Percentiles rank a stretch among this genome's conserved stretches.
phyloP scores from a whole-genome alignment of 2,888 invertebrate genomes.

The Agrochola circellaris region DNA sequence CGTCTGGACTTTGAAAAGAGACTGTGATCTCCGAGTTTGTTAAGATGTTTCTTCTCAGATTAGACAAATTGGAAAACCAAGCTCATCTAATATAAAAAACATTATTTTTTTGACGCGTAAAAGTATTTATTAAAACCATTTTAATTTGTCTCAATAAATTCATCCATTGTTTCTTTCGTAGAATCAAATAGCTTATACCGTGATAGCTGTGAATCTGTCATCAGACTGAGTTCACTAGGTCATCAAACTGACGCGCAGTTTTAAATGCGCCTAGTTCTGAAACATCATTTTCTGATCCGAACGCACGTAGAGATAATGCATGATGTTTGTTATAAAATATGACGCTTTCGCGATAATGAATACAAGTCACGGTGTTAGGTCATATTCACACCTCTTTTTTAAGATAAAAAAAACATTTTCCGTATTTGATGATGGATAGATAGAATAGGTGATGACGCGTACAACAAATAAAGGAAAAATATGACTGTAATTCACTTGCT shows the following conservation, averaged over 20 bases:
- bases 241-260: not conserved
- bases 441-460: too few species aligned
- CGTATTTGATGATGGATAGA: conserved; percentile 1
- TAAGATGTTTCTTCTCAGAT: not conserved
- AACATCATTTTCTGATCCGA: not conserved
- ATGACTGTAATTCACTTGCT: too few species aligned
- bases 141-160: too few species aligned
- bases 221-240: not conserved
- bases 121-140: too few species aligned
- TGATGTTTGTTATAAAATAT: conserved; percentile 21
- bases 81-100: not conserved
- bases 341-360: conserved; percentile 16
- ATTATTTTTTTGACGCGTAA: not conserved
- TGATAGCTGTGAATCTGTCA: not conserved
- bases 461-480: not conserved
- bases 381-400: not conserved
- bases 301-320: conserved; percentile 10
- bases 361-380: conserved; percentile 30
- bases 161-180: not conserved
- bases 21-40: not conserved
- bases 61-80: not conserved
- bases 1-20: not conserved
- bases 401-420: not conserved
- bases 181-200: not conserved
- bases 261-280: not conserved